phyloP scores from a whole-genome alignment of 2,113 vertebrate genomes.

The Eurypyga helias region DNA sequence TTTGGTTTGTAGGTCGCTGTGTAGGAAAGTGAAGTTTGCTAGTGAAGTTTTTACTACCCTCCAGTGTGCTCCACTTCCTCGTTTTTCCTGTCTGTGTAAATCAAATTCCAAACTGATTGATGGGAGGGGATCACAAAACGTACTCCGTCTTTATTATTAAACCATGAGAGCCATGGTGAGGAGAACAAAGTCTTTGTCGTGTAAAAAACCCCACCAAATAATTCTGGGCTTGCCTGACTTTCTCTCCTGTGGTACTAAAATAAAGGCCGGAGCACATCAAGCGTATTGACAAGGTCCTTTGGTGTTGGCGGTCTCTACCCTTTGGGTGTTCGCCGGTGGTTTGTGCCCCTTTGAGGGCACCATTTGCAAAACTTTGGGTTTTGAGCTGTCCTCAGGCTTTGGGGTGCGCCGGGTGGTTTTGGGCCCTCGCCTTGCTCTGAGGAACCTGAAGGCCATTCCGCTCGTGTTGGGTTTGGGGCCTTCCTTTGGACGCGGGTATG shows the following conservation, averaged over 20 bases:
- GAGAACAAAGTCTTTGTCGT: not conserved
- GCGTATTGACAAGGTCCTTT: not conserved
- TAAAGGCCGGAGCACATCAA: not conserved
- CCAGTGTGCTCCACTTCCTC: constrained; percentile 46
- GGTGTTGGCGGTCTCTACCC: not conserved
- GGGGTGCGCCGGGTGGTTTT: accelerated
- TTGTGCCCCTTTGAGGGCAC: not conserved
- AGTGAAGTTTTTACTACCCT: constrained; percentile 58
- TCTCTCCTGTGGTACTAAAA: not conserved
- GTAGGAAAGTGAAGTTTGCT: constrained; percentile 60
- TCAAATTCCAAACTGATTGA: constrained; percentile 30
- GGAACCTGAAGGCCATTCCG: accelerated
- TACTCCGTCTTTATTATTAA: not conserved
- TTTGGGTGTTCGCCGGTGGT: not conserved
- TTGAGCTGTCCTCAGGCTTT: not conserved
- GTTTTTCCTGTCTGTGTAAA: constrained; percentile 29
- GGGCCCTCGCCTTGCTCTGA: accelerated
- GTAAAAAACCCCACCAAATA: not conserved
- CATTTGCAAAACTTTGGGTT: not conserved
- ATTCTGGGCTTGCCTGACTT: not conserved
- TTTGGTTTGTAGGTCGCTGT: constrained; percentile 46
- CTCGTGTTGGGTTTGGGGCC: not conserved
- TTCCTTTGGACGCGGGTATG: accelerated
- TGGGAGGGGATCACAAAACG: not conserved
- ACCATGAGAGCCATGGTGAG: not conserved